A percentile compares a stretch with the other conserved stretches of the same genome.
These are phyloP conservation scores for Ichneumoninae sp. DNA, from an alignment of 2,888 invertebrate species.

Conservation along the genomic window DNA sequence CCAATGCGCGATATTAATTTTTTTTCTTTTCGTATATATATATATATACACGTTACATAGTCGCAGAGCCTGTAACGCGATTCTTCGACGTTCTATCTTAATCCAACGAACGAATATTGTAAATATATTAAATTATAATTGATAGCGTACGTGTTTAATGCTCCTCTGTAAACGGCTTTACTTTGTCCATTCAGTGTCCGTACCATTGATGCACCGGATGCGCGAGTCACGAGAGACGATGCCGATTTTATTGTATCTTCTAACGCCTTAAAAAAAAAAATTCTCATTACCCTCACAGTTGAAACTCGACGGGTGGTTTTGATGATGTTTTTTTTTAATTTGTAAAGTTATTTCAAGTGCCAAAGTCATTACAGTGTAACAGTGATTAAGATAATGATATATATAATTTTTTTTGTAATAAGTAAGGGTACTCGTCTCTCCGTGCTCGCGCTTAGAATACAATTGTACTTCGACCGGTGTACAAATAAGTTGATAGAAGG, in stretches of 20 bases:
- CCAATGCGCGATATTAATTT: conserved; percentile 14
- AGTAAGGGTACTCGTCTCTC: not conserved
- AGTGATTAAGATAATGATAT: conserved; percentile 1
- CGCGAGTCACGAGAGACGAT: conserved; percentile 55
- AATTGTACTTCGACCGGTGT: conserved; percentile 63
- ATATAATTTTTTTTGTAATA: not conserved
- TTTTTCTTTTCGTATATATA: conserved; percentile 27
- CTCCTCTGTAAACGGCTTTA: conserved; percentile 69
- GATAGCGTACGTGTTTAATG: conserved; percentile 57
- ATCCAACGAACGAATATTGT: conserved; percentile 59
- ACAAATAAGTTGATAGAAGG: conserved; percentile 79
- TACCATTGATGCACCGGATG: conserved; percentile 67
- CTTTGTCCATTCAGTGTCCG: conserved; percentile 72
- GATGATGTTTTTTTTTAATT: not conserved
- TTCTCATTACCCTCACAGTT: not conserved
- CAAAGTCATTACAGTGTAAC: conserved; percentile 43
- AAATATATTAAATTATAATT: conserved; percentile 58
- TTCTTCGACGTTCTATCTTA: conserved; percentile 57
- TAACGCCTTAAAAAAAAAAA: conserved; percentile 3
- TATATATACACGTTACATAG: conserved; percentile 25
- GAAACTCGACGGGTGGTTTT: conserved; percentile 9
- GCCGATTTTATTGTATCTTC: not conserved
- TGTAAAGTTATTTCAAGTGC: conserved; percentile 52
- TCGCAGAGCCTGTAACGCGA: conserved; percentile 39
- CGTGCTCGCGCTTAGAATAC: conserved; percentile 48